These are phyloP conservation scores for Hipparchia sbordonii DNA, from an alignment of 2,888 invertebrate genomes.

Conservation along the genomic window DNA sequence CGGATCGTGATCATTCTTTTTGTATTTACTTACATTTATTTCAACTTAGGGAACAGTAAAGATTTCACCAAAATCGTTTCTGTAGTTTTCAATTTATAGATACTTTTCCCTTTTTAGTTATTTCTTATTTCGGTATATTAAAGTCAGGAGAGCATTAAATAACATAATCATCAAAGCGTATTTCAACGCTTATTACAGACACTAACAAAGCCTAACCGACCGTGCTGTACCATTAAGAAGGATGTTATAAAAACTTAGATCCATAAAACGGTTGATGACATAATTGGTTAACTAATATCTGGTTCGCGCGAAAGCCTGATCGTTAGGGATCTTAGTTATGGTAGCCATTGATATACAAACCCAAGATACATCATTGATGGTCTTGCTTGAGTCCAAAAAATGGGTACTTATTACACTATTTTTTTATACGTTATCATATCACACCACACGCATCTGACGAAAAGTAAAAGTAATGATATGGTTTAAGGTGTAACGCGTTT, in stretches of 20 bases:
- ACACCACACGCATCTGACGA: too few relatives aligned
- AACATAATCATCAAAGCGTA: conserved; percentile 3
- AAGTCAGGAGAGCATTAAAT: conserved; percentile 4
- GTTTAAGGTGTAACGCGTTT: too few relatives aligned
- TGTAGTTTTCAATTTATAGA: too few relatives aligned
- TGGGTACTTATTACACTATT: too few relatives aligned
- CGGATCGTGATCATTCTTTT: too few relatives aligned
- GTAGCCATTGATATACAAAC: background rate
- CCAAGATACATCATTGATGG: background rate
- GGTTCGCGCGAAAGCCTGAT: conserved; percentile 65
- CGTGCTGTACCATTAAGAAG: conserved; percentile 50
- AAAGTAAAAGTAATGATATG: too few relatives aligned
- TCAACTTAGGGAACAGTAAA: too few relatives aligned
- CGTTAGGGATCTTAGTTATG: conserved; percentile 63
- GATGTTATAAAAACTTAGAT: conserved; percentile 67
- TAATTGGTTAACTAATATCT: conserved; percentile 77
- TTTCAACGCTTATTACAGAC: conserved; percentile 58
- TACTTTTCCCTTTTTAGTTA: too few relatives aligned
- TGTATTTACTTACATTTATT: too few relatives aligned
- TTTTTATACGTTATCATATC: too few relatives aligned
- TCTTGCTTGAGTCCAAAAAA: background rate
- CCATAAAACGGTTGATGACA: conserved; percentile 80
- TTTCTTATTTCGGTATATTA: background rate
- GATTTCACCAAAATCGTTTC: too few relatives aligned
- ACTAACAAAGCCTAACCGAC: conserved; percentile 69